phyloP scores from a whole-genome alignment of 2,888 invertebrate genomes.

The Tupiocoris notatus region DNA sequence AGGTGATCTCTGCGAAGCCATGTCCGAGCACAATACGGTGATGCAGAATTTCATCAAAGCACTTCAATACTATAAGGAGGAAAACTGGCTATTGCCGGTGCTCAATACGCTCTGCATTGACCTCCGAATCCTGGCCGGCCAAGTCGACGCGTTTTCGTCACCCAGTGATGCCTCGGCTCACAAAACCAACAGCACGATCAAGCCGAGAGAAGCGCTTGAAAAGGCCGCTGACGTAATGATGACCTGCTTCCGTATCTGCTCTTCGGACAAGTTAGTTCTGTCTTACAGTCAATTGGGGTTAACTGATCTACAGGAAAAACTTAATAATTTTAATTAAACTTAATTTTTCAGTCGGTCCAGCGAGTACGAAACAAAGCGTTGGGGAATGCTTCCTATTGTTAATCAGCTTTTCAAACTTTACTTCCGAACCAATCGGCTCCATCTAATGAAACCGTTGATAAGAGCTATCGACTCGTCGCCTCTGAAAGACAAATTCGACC shows the following conservation, averaged over 20 bases:
- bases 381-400: slow-evolving; percentile 93
- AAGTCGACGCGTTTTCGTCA: slow-evolving; percentile 62
- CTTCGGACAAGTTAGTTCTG: slow-evolving; percentile 73
- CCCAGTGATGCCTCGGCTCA: slow-evolving; percentile 37
- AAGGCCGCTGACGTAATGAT: slow-evolving; percentile 92
- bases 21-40: slow-evolving; percentile 72
- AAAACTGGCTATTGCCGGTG: slow-evolving; percentile 95
- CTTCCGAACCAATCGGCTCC: slow-evolving; percentile 86
- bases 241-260: slow-evolving; percentile 91
- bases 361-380: slow-evolving; percentile 87
- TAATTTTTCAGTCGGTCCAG: slow-evolving; percentile 64
- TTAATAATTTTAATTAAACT: too few species aligned
- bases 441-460: slow-evolving; percentile 90
- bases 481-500: slow-evolving; percentile 82
- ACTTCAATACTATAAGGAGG: slow-evolving; percentile 84
- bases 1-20: slow-evolving; percentile 62
- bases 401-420: slow-evolving; percentile 98
- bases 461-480: slow-evolving; percentile 92
- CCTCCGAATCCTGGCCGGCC: slow-evolving; percentile 76
- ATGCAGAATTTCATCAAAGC: slow-evolving; percentile 78
- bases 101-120: slow-evolving; percentile 90
- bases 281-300: too few species aligned
- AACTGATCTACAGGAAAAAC: too few species aligned
- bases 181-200: slow-evolving; percentile 47
- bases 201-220: slow-evolving; percentile 70